Evolutionary conservation across 2,888 invertebrate species (phyloP).

Genomic region (Trichopria drosophilae): DNA sequence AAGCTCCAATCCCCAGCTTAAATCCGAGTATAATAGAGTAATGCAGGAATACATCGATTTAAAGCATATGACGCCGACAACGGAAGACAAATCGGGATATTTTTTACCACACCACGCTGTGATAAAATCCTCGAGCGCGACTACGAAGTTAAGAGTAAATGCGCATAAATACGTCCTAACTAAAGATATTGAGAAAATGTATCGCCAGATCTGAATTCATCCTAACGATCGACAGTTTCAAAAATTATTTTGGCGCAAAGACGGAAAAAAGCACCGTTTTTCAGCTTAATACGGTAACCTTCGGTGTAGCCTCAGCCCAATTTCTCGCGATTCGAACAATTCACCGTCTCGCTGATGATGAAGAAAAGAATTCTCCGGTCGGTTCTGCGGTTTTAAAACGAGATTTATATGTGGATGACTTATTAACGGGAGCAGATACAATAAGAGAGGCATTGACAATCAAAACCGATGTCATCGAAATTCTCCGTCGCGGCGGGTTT

Average conservation of each 20-base stretch:
- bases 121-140: slow-evolving; percentile 1
- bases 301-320: no score
- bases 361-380: no score
- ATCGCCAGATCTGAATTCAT: slow-evolving; percentile 16
- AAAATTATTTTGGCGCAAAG: slow-evolving; percentile 20
- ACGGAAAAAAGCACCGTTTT: no score
- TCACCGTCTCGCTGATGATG: no score
- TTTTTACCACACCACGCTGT: slow-evolving; percentile 18
- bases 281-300: no score
- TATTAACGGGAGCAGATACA: no score
- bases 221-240: slow-evolving; percentile 25
- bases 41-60: slow-evolving; percentile 3
- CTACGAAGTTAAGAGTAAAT: slow-evolving; percentile 8
- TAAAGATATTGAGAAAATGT: slow-evolving; percentile 24
- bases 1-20: slow-evolving; percentile 5
- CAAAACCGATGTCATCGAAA: no score
- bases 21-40: slow-evolving; percentile 3
- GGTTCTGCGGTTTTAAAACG: no score
- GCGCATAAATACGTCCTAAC: slow-evolving; percentile 10
- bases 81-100: slow-evolving; percentile 2
- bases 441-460: no score
- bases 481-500: no score
- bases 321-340: no score
- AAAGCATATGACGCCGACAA: neutral
- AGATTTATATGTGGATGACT: slow-evolving; percentile 1